Evolutionary conservation across 2,113 vertebrate species (phyloP).

Genomic region (Panthera tigris): DNA sequence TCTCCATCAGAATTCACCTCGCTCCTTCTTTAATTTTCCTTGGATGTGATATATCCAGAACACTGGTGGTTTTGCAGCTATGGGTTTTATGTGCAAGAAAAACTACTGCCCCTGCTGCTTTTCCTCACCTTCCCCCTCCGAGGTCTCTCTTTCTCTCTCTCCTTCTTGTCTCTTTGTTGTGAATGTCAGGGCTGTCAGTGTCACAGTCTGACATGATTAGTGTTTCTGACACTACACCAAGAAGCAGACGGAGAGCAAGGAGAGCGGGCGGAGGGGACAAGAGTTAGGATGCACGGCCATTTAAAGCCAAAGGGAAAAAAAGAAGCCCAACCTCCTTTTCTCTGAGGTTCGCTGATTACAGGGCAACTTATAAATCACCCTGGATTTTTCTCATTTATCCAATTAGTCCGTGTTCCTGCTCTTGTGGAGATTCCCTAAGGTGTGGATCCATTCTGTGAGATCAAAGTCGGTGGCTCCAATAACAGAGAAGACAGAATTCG

Average conservation of each 20-base stretch:
- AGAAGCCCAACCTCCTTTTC: constrained; percentile 45
- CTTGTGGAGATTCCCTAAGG: background rate
- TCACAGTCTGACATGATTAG: constrained; percentile 77
- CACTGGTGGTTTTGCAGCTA: rapidly evolving
- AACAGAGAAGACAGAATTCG: constrained; percentile 72
- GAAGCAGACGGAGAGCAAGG: constrained; percentile 65
- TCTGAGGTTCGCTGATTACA: constrained; percentile 46
- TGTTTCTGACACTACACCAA: constrained; percentile 77
- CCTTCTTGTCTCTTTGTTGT: constrained; percentile 77
- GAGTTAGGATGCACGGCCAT: background rate
- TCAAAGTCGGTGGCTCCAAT: constrained; percentile 57
- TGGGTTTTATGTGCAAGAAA: constrained; percentile 9
- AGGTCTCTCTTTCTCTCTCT: background rate
- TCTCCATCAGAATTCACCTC: background rate
- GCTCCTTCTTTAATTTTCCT: constrained; percentile 12
- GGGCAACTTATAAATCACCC: constrained; percentile 45
- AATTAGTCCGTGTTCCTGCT: constrained; percentile 30
- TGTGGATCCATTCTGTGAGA: constrained; percentile 38
- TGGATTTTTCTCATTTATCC: constrained; percentile 40
- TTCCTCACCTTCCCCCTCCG: constrained; percentile 28
- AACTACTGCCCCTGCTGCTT: constrained; percentile 12
- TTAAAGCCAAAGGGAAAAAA: constrained; percentile 9
- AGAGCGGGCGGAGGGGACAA: background rate
- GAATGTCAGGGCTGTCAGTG: constrained; percentile 77
- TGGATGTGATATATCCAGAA: background rate